Conservation (phyloP, 2,113 vertebrate genomes). For the Nycticorax nycticorax region DNA sequence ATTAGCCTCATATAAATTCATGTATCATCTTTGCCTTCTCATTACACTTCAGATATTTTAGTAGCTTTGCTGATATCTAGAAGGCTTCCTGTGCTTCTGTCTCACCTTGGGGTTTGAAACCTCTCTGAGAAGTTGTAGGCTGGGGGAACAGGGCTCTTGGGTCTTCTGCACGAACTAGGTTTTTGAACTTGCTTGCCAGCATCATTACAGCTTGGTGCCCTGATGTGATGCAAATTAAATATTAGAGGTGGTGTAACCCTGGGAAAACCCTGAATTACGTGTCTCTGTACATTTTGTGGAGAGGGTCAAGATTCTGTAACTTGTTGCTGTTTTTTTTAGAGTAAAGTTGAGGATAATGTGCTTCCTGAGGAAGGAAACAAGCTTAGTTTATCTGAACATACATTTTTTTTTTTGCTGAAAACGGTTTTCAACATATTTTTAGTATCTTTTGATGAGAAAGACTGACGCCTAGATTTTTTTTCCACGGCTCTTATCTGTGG, state of each 20-base stretch:
- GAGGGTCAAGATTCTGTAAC: neutral
- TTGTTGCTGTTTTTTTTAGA: neutral
- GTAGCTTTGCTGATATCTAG: neutral
- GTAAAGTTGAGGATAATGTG: neutral
- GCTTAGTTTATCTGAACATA: neutral
- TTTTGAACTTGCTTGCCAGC: neutral
- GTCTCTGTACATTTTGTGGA: neutral
- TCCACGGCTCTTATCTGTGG: neutral
- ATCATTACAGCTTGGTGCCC: neutral
- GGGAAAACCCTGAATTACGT: neutral
- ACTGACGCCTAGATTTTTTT: too few species aligned
- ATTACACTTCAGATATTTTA: neutral
- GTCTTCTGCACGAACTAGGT: neutral
- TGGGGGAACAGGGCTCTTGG: neutral
- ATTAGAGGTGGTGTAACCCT: neutral
- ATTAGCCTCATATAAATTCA: neutral
- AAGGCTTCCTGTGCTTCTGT: neutral
- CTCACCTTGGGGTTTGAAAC: neutral
- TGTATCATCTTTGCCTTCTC: neutral
- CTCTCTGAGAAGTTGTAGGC: neutral
- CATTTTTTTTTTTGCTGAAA: neutral
- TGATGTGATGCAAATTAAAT: neutral
- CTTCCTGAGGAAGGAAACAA: neutral
- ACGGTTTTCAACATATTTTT: neutral
- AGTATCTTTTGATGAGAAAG: neutral